phyloP scores from a whole-genome alignment of 1,140 invertebrate genomes.

The Brachionus calyciflorus region DNA sequence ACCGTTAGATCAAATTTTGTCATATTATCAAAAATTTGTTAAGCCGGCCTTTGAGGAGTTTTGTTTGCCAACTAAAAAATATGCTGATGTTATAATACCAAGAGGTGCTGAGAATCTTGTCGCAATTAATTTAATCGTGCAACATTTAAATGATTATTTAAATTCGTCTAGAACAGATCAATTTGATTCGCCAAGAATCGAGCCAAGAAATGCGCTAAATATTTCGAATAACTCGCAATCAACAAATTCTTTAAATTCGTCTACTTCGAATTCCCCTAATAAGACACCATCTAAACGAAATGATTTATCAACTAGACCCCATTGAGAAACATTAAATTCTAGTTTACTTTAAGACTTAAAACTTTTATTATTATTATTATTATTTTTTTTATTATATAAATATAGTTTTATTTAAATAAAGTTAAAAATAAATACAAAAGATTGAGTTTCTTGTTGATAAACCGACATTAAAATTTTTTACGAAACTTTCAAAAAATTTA shows the following conservation, averaged over 20 bases:
- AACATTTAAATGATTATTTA: constrained; percentile 93
- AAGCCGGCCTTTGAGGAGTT: constrained; percentile 99
- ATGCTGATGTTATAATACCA: constrained; percentile 98
- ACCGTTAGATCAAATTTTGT: constrained; percentile 86
- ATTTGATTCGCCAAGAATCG: not conserved
- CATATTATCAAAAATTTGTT: constrained; percentile 93
- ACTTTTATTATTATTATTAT: constrained; percentile 1
- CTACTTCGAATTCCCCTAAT: not conserved
- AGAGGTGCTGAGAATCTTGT: constrained; percentile 94
- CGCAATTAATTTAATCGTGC: constrained; percentile 96
- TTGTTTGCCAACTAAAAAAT: constrained; percentile 98
- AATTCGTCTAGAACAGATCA: constrained; percentile 51
- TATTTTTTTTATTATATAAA: not conserved
- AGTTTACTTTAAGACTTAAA: not conserved
- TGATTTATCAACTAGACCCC: constrained; percentile 39
- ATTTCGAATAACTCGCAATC: constrained; percentile 11
- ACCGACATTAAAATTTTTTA: too few species aligned
- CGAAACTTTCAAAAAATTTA: too few species aligned
- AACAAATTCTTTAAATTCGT: not conserved
- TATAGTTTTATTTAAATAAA: too few species aligned
- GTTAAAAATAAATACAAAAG: too few species aligned
- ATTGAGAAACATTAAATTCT: not conserved
- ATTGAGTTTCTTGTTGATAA: too few species aligned
- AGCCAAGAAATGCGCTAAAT: not conserved
- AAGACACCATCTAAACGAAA: constrained; percentile 21